These are phyloP conservation scores for Hydrozoanthus gracilis DNA, from an alignment of 92 coral and sea anemone genomes.

Conservation along the genomic window DNA sequence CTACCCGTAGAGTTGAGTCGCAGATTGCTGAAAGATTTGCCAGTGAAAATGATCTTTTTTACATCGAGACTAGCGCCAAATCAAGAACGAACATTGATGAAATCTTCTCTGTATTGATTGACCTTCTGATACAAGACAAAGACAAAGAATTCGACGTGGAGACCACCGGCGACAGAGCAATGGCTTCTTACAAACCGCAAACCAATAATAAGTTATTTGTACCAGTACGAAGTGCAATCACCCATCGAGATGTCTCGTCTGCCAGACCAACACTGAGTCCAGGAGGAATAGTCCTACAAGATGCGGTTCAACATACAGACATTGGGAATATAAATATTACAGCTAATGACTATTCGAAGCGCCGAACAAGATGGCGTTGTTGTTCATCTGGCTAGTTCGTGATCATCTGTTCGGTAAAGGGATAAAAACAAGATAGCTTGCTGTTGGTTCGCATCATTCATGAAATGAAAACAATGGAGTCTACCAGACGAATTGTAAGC, in stretches of 20 bases:
- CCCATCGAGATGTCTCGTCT: constrained; percentile 3
- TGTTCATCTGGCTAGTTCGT: neutral
- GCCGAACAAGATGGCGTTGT: neutral
- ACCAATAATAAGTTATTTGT: neutral
- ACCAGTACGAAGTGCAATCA: neutral
- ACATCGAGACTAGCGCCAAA: constrained; percentile 85
- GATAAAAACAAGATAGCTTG: no score
- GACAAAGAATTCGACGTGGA: constrained; percentile 1
- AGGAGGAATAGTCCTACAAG: constrained; percentile 19
- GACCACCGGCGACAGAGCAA: neutral
- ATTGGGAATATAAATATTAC: no score
- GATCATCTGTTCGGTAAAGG: no score
- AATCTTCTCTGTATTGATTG: constrained; percentile 69
- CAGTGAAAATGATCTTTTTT: constrained; percentile 46
- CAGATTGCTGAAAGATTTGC: constrained; percentile 61
- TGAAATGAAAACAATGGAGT: no score
- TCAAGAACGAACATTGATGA: constrained; percentile 78
- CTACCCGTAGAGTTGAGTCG: constrained; percentile 54
- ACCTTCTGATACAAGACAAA: constrained; percentile 60
- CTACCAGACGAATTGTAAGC: no score
- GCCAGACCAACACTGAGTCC: constrained; percentile 25
- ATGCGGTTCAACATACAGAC: neutral
- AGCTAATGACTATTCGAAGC: no score
- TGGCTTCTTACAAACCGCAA: no score
- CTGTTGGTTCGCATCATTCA: no score